Base-by-base conservation (phyloP, 2,797 vertebrate species). In the Oophaga sylvatica region DNA sequence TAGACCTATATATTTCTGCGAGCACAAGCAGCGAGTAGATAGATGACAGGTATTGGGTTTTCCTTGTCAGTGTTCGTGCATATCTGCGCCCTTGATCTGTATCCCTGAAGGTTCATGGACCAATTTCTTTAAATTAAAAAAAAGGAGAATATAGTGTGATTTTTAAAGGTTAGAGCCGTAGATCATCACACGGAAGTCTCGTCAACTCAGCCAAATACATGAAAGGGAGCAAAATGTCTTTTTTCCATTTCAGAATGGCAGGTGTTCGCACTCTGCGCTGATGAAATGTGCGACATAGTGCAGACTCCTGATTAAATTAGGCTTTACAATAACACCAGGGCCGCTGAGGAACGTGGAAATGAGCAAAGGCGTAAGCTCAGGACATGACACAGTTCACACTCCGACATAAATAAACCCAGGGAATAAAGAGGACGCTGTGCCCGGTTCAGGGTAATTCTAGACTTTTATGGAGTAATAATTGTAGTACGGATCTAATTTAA, bases 201-300 rank as follows among this genome's bases (percentile, higher is more conserved):
- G 80, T 41, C 57, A 35, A 57, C n/a, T 29, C 59, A 26, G 41
- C 68, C 87, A 84, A 73, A 62, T 29, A 62, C 78, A 84, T 35
- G 56, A 53, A 87, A 56, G 31, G 22, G 56, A 80, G 13, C n/a
- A 77, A 65, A 81, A 65, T 45, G 53, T 26, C 56, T 70, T 31
- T 88, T 88, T 88, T 76, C 77, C 82, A 84, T 80, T 84, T 65
- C 76, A 81, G 41, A 84, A 41, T 19, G 29, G 4, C 63, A 48
- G 81, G 53, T 84, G 75, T 84, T 57, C 63, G 65, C 81, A 70
- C 81, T 80, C 22, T n/a, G 1, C 73, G 79, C 31, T n/a, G 81
- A 84, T 80, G 81, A 88, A 60, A 88, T 73, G 19, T 84, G n/a
- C n/a, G 29, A 87, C 75, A 88, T 60, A 84, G 65, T 83, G 63